These are phyloP conservation scores for Pterostichus madidus DNA, from an alignment of 2,888 invertebrate genomes.

Conservation along the genomic window DNA sequence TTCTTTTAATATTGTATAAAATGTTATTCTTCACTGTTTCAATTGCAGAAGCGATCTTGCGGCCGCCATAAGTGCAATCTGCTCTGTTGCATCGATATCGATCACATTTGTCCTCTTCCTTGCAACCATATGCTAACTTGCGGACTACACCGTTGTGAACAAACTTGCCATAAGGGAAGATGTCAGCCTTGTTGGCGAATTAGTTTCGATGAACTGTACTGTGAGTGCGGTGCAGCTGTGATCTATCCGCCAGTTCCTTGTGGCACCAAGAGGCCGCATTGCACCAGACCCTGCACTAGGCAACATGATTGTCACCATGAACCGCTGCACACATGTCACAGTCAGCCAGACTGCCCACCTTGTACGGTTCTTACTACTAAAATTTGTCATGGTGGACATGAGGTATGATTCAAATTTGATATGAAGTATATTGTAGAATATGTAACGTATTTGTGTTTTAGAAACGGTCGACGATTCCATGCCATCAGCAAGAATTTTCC, in stretches of 20 bases:
- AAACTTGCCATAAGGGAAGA: slow-evolving; percentile 93
- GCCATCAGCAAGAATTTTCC: slow-evolving; percentile 91
- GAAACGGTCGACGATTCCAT: slow-evolving; percentile 90
- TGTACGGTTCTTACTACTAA: slow-evolving; percentile 92
- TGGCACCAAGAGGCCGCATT: slow-evolving; percentile 91
- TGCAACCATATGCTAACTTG: slow-evolving; percentile 92
- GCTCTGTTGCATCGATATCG: slow-evolving; percentile 91
- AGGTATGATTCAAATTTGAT: slow-evolving; percentile 75
- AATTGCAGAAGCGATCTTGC: slow-evolving; percentile 84
- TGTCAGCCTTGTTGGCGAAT: slow-evolving; percentile 89
- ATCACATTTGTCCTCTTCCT: slow-evolving; percentile 91
- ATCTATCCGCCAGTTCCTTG: slow-evolving; percentile 95
- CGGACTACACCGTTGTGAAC: slow-evolving; percentile 92
- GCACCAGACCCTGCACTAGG: slow-evolving; percentile 88
- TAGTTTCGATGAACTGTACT: slow-evolving; percentile 94
- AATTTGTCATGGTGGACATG: slow-evolving; percentile 90
- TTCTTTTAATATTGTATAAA: no score
- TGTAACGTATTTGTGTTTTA: slow-evolving; percentile 68
- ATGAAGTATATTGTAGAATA: neutral
- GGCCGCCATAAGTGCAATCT: slow-evolving; percentile 95
- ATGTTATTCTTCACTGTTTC: no score
- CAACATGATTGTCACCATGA: slow-evolving; percentile 89
- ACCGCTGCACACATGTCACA: slow-evolving; percentile 92
- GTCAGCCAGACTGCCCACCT: slow-evolving; percentile 85
- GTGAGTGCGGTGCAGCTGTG: slow-evolving; percentile 93